Evolutionary conservation across 1,140 invertebrate species (phyloP), one percentile per base, ranked within the genome.

Genomic region (Lordiphosa clarofinis): DNA sequence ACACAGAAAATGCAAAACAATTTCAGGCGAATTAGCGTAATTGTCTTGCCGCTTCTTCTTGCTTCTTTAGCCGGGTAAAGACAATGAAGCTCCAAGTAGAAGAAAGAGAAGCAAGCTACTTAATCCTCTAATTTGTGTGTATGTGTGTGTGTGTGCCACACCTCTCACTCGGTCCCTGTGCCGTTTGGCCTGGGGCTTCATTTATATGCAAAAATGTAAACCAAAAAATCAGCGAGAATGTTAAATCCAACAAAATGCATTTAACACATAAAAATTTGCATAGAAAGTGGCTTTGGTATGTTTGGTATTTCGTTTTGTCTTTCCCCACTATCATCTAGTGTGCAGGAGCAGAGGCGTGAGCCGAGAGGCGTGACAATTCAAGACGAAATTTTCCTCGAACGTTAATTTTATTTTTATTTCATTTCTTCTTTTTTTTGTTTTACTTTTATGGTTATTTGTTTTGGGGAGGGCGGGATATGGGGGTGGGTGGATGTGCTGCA

Each of bases 241-340:
- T 86, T 86, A 86, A 86, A 86, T 86, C 79, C 81, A 86, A 79
- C 79, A 82, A 86, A 86, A 86, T 86, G 79, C 79, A 86, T 86
- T 86, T 86, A 86, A 86, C 79, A 86, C 79, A 86, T 86, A 86
- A 86, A 86, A 86, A 86, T 86, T 86, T 86, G 81, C 79, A 86
- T 86, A 86, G 79, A 86, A 86, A 86, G 81, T 86, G 79, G 81
- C 79, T 74, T 78, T 58, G 81, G 66, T 73, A 74, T 72, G 60
- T 46, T 46, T 46, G 43, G 43, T 31, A 46, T 46, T 46, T 46
- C 13, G 7, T 12, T 6, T 46, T 31, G 24, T 46, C 19, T 40
- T 15, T 15, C 42, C n/a, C 42, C 42, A 28, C 21, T 44, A 44
- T 44, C 9, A 24, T 33, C 43, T 43, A 7, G 42, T 12, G n/a